These are phyloP conservation scores for Hydrozoanthus gracilis DNA, from an alignment of 92 coral and sea anemone species.

Conservation along the genomic window DNA sequence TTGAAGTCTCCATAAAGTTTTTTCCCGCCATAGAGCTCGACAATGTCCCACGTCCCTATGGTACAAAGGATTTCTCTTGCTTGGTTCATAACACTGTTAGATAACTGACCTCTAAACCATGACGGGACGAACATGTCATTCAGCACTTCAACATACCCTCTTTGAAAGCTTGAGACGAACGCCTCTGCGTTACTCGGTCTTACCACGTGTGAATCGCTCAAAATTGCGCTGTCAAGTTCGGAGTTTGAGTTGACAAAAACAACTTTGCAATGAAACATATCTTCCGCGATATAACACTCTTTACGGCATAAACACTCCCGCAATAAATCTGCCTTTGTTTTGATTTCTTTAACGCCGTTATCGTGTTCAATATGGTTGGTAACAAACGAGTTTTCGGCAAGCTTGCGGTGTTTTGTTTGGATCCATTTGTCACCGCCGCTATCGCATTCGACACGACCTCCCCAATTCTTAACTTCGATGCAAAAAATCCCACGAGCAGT, in stretches of 20 bases:
- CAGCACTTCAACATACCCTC: constrained; percentile 75
- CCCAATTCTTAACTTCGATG: constrained; percentile 91
- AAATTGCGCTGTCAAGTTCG: constrained; percentile 72
- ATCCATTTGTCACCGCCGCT: constrained; percentile 84
- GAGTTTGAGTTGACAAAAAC: constrained; percentile 85
- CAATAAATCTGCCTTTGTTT: constrained; percentile 75
- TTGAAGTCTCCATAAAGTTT: constrained; percentile 88
- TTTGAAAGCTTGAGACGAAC: constrained; percentile 83
- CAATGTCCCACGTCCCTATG: constrained; percentile 95
- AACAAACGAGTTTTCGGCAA: constrained; percentile 58
- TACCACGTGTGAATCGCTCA: constrained; percentile 69
- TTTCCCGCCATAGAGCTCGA: constrained; percentile 89
- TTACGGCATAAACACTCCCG: constrained; percentile 84
- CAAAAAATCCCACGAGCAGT: constrained; percentile 79
- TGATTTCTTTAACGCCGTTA: constrained; percentile 70
- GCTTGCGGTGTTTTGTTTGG: constrained; percentile 74
- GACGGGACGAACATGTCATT: constrained; percentile 80
- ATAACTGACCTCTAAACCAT: constrained; percentile 79
- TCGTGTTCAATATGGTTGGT: constrained; percentile 90
- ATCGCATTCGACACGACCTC: constrained; percentile 79
- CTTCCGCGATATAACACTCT: constrained; percentile 71
- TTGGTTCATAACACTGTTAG: constrained; percentile 64
- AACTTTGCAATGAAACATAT: constrained; percentile 73
- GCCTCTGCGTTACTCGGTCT: constrained; percentile 65
- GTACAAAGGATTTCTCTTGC: constrained; percentile 65